Conservation (phyloP, 2,113 vertebrate species). For the Scomber scombrus region DNA sequence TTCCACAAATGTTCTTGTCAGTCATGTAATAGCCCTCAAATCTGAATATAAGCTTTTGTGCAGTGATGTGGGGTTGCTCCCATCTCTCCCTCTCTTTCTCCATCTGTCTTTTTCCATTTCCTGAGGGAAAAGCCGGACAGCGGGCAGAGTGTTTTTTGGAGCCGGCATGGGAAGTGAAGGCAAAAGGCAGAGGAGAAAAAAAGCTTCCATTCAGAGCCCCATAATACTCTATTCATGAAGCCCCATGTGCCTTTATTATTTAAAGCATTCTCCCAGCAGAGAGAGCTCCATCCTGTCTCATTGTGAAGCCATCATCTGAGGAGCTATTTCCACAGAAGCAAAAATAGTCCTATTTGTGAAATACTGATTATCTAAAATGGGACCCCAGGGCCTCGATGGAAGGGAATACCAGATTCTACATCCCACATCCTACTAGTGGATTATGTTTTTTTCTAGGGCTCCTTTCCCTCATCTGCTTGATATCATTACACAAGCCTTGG, state of each 20-base stretch:
- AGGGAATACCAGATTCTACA: slow-evolving; percentile 66
- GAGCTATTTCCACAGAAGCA: slow-evolving; percentile 72
- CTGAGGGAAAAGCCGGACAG: slow-evolving; percentile 62
- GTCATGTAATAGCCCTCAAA: slow-evolving; percentile 14
- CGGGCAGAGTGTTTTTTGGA: slow-evolving; percentile 66
- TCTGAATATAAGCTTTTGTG: slow-evolving; percentile 27
- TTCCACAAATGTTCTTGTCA: slow-evolving; percentile 14
- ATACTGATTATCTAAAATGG: slow-evolving; percentile 78
- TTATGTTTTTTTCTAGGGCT: slow-evolving; percentile 26
- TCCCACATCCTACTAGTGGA: slow-evolving; percentile 67
- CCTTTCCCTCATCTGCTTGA: slow-evolving; percentile 41
- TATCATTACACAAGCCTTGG: slow-evolving; percentile 52
- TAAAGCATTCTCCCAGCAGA: slow-evolving; percentile 76
- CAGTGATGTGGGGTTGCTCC: slow-evolving; percentile 2
- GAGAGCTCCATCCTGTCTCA: slow-evolving; percentile 73
- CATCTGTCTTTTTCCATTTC: slow-evolving; percentile 57
- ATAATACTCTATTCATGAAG: slow-evolving; percentile 84
- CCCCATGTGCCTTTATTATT: slow-evolving; percentile 82
- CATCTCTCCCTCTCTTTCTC: slow-evolving; percentile 20
- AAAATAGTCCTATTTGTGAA: slow-evolving; percentile 81
- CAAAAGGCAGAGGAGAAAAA: slow-evolving; percentile 53
- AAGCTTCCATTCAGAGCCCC: slow-evolving; percentile 74
- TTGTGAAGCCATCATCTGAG: slow-evolving; percentile 78
- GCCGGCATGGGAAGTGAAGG: slow-evolving; percentile 47
- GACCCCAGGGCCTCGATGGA: slow-evolving; percentile 66